phyloP scores from a whole-genome alignment of 2,797 vertebrate genomes.

The Gorsachius magnificus region DNA sequence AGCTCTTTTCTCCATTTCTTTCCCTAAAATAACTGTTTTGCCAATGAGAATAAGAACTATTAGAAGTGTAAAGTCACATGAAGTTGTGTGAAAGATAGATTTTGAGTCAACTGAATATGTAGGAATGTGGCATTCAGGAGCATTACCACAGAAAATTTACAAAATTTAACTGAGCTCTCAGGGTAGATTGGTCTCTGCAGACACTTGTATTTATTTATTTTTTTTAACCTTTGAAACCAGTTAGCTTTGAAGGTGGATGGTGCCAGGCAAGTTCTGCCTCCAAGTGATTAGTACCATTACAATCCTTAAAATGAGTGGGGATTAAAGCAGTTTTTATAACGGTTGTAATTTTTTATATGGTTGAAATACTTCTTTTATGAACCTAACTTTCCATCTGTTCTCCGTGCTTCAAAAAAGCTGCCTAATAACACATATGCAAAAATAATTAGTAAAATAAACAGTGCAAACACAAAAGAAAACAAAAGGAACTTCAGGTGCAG shows the following conservation, averaged over 20 bases:
- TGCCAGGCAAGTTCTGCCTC: not conserved
- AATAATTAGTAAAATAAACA: constrained; percentile 5
- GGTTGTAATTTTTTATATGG: not conserved
- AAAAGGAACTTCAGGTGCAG: not conserved
- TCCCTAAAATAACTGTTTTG: not conserved
- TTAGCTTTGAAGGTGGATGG: not conserved
- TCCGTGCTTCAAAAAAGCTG: not conserved
- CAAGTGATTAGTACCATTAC: not conserved
- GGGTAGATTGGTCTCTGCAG: not conserved
- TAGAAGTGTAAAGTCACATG: not conserved
- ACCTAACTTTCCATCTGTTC: not conserved
- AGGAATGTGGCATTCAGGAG: not conserved
- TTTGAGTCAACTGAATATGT: not conserved
- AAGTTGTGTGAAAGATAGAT: not conserved
- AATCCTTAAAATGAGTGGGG: not conserved
- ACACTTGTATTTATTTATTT: not conserved
- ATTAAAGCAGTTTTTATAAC: not conserved
- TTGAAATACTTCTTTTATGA: not conserved
- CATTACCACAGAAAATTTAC: not conserved
- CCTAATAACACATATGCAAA: not conserved
- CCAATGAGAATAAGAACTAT: not conserved
- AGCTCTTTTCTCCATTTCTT: not conserved
- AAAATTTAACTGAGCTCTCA: not conserved
- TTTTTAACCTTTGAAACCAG: not conserved
- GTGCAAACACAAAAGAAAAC: not conserved